Evolutionary conservation across 2,797 vertebrate genomes (phyloP), one percentile per base, ranked within the genome.

Genomic region (Agapornis canus): DNA sequence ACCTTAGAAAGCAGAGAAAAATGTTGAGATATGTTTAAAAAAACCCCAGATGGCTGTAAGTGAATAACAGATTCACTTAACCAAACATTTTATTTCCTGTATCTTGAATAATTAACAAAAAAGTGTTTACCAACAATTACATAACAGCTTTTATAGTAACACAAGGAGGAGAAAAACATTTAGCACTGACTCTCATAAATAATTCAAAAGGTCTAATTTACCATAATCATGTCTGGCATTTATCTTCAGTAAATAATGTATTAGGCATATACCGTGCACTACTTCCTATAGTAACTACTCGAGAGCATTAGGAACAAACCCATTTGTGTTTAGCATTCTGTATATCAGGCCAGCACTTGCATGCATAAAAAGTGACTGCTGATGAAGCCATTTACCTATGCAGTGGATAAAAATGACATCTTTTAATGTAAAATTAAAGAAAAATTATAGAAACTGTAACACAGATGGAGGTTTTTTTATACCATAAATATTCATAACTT

Each of bases 141-240:
- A 94, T 94, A 97, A 95, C 91, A 95, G 95, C 85, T 96, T 96
- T 95, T 95, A 92, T 95, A 95, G 80, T 93, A 92, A 94, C 89
- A 85, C 73, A 83, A 93, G 92, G 71, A 94, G 57, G 57, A 75
- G 89, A 96, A 93, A 97, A 96, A 96, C 68, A 64, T 95, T 97
- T 97, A 97, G 90, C 90, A 92, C 22, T 54, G 63, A 79, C 90
- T 95, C 94, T 98, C 94, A 98, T 98, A 97, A 98, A 98, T 98
- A 98, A 98, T 98, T 95, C 96, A 98, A 97, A 96, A 97, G 96
- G 92, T 96, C 94, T 97, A 97, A 98, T 98, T 98, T 97, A 96
- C 93, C 97, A 97, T 98, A 97, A 98, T 97, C 96, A 97, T 13
- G 56, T 75, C 86, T 97, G 95, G 95, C 96, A 97, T 97, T 98